Evolutionary conservation across 2,113 vertebrate species (phyloP).

Genomic region (Heterochromis multidens): DNA sequence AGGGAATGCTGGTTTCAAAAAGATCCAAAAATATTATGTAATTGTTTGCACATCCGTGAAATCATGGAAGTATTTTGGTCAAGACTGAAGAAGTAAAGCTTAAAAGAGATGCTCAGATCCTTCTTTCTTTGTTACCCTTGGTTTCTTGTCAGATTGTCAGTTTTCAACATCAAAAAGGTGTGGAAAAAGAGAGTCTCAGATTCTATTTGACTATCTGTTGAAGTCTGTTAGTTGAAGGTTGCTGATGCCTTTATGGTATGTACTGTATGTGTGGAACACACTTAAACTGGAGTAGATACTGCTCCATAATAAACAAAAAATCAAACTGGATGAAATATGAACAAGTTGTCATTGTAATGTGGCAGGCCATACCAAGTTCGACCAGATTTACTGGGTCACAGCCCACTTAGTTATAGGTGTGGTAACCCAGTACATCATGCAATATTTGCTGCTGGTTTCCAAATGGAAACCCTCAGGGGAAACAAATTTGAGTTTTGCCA

Average conservation of each 20-base stretch:
- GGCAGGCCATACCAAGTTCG: neutral
- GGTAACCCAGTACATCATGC: neutral
- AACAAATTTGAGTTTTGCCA: neutral
- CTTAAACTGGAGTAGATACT: rapidly evolving
- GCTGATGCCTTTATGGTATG: neutral
- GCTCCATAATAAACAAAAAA: neutral
- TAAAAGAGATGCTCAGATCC: neutral
- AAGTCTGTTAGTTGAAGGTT: neutral
- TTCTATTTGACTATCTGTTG: neutral
- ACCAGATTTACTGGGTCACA: neutral
- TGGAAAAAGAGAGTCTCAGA: neutral
- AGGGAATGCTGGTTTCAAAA: neutral
- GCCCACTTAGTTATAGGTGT: neutral
- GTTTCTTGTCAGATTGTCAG: neutral
- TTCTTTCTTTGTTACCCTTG: neutral
- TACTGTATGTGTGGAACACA: neutral
- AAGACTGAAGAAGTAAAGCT: neutral
- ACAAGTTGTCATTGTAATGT: neutral
- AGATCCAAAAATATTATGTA: neutral
- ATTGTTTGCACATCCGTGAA: neutral
- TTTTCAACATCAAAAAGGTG: neutral
- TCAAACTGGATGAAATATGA: neutral
- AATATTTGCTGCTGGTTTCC: neutral
- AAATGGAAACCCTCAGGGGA: neutral
- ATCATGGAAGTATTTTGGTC: neutral